These are phyloP conservation scores for Drosophila saltans DNA, from an alignment of 1,140 invertebrate genomes.

Conservation along the genomic window DNA sequence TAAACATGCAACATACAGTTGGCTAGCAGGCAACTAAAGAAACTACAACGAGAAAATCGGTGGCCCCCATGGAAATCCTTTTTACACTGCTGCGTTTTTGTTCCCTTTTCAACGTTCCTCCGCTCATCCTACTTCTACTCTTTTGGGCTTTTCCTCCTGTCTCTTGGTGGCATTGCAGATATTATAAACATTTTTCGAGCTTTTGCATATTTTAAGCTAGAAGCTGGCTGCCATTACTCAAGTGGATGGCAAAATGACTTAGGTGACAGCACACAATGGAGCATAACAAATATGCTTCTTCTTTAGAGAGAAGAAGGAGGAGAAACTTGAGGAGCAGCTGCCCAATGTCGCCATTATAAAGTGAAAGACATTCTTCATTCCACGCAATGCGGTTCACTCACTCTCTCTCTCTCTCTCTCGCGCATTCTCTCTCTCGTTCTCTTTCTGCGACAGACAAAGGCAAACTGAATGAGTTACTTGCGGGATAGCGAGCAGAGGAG, in stretches of 20 bases:
- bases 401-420: conserved; percentile 26
- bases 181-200: conserved; percentile 76
- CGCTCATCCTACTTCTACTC: too few species aligned
- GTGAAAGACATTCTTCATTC: conserved; percentile 60
- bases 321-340: conserved; percentile 2
- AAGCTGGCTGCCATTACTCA: conserved; percentile 61
- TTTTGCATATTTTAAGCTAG: conserved; percentile 70
- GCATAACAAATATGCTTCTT: conserved; percentile 18
- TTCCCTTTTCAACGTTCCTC: neutral
- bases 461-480: conserved; percentile 20
- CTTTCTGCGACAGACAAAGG: conserved; percentile 37
- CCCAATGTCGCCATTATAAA: conserved; percentile 69
- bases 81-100: conserved; percentile 18
- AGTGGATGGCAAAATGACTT: conserved; percentile 57
- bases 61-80: conserved; percentile 34
- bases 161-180: conserved; percentile 64
- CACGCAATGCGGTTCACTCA: conserved; percentile 12
- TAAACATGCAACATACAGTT: neutral
- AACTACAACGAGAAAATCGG: conserved; percentile 35
- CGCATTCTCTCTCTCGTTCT: conserved; percentile 1
- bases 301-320: neutral
- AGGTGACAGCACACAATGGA: conserved; percentile 55
- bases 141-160: conserved; percentile 2
- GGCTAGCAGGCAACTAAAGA: conserved; percentile 42
- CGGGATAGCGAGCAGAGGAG: conserved; percentile 26